Conservation (phyloP, 2,113 vertebrate genomes). For the Phodopus roborovskii region DNA sequence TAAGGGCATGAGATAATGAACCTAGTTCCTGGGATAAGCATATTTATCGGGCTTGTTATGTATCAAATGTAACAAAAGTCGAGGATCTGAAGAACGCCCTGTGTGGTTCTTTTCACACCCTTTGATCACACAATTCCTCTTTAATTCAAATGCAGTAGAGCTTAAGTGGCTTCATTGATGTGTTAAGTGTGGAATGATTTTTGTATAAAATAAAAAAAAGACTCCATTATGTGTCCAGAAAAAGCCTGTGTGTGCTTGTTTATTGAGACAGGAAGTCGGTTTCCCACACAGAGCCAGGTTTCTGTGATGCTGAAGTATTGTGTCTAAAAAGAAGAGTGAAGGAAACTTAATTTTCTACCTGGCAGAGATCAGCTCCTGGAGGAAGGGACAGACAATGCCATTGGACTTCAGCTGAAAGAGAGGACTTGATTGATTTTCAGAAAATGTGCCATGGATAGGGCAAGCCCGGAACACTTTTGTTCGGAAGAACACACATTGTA, state of each 20-base stretch:
- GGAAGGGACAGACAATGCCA: slow-evolving; percentile 85
- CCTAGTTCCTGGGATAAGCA: slow-evolving; percentile 86
- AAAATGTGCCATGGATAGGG: slow-evolving; percentile 70
- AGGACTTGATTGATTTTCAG: slow-evolving; percentile 86
- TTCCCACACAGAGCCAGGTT: slow-evolving; percentile 94
- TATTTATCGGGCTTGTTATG: slow-evolving; percentile 90
- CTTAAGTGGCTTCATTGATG: slow-evolving; percentile 93
- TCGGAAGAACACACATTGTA: slow-evolving; percentile 71
- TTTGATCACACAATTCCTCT: slow-evolving; percentile 95
- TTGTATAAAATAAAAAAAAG: slow-evolving; percentile 88
- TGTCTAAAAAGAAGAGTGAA: slow-evolving; percentile 84
- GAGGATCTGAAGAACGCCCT: slow-evolving; percentile 89
- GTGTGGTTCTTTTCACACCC: slow-evolving; percentile 92
- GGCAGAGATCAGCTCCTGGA: slow-evolving; percentile 86
- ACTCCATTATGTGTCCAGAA: slow-evolving; percentile 87
- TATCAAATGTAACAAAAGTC: slow-evolving; percentile 90
- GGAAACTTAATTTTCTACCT: slow-evolving; percentile 91
- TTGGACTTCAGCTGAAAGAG: slow-evolving; percentile 82
- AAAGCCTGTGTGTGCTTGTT: slow-evolving; percentile 88
- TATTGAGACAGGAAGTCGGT: slow-evolving; percentile 92
- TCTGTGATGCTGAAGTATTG: slow-evolving; percentile 87
- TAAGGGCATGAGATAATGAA: slow-evolving; percentile 87
- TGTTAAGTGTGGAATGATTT: slow-evolving; percentile 95
- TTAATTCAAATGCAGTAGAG: slow-evolving; percentile 93
- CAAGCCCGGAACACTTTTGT: slow-evolving; percentile 83